A percentile compares a stretch with the other conserved stretches of the same genome.
Conservation (phyloP, 2,888 invertebrate genomes). For the Buathra laborator region DNA sequence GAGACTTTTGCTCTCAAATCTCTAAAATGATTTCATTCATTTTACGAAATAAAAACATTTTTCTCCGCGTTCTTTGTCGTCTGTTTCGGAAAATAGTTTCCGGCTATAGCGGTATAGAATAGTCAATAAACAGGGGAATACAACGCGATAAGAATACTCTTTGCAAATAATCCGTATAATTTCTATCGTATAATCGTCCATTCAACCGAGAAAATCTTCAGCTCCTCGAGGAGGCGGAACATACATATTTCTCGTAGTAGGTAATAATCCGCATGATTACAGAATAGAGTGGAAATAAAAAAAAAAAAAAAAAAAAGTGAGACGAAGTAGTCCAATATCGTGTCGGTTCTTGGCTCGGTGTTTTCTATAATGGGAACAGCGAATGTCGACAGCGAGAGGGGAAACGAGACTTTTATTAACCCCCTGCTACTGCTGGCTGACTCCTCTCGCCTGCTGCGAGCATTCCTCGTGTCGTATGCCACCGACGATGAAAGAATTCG, state of each 20-base stretch:
- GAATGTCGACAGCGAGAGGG: constrained; percentile 41
- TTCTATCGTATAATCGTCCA: not conserved
- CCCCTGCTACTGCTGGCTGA: constrained; percentile 25
- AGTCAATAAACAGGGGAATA: too few species aligned
- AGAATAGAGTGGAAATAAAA: not conserved
- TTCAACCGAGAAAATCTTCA: not conserved
- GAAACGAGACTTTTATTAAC: constrained; percentile 69
- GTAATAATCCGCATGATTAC: constrained; percentile 5
- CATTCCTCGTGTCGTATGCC: constrained; percentile 57
- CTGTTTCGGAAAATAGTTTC: too few species aligned
- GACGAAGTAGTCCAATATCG: constrained; percentile 29
- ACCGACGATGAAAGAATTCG: constrained; percentile 62
- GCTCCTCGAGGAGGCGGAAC: not conserved
- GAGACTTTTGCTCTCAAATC: too few species aligned
- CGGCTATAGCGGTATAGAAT: too few species aligned
- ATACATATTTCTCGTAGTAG: not conserved
- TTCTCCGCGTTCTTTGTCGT: too few species aligned
- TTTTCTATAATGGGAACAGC: constrained; percentile 34
- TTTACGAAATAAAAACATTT: too few species aligned
- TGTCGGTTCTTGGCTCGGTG: constrained; percentile 6
- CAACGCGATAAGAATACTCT: not conserved
- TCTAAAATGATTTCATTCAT: too few species aligned
- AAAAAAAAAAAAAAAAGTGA: not conserved
- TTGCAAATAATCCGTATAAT: too few species aligned
- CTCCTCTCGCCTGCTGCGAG: constrained; percentile 3